These are phyloP conservation scores for Calosoma granatense DNA, from an alignment of 1,140 invertebrate genomes.

Conservation along the genomic window DNA sequence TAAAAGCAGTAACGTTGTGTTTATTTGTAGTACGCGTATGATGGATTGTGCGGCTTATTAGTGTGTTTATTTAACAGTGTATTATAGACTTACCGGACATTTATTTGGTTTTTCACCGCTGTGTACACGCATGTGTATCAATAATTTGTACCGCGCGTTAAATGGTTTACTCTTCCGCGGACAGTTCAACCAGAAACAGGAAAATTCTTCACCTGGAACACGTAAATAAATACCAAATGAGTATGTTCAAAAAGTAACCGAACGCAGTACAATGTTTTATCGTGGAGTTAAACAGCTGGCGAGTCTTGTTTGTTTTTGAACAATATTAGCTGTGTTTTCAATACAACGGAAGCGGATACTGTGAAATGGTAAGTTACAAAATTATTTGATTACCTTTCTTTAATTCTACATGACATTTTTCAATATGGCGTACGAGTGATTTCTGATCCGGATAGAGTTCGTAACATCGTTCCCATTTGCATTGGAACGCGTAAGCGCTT, in stretches of 20 bases:
- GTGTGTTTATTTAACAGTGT: neutral
- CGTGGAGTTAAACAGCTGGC: neutral
- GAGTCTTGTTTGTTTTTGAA: neutral
- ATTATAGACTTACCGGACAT: constrained; percentile 69
- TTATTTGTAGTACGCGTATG: too few relatives aligned
- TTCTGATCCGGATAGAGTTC: constrained; percentile 65
- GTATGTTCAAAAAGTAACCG: neutral
- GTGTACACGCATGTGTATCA: constrained; percentile 95
- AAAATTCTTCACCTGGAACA: constrained; percentile 67
- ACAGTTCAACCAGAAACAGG: constrained; percentile 86
- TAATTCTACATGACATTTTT: constrained; percentile 80
- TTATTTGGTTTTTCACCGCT: constrained; percentile 94
- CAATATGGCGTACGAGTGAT: constrained; percentile 80
- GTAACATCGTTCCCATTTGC: constrained; percentile 80
- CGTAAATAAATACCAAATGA: neutral
- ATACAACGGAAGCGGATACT: too few relatives aligned
- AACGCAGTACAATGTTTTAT: neutral
- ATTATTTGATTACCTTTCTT: constrained; percentile 44
- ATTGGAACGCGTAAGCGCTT: constrained; percentile 30
- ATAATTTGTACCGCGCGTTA: constrained; percentile 91
- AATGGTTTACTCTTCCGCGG: constrained; percentile 76
- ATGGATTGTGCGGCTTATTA: too few relatives aligned
- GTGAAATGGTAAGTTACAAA: too few relatives aligned
- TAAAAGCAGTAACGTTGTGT: too few relatives aligned
- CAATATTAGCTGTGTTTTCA: neutral